Percentiles rank a stretch among this genome's conserved stretches.
Conservation (phyloP, 1,140 invertebrate species). For the Conopomorpha cramerella region DNA sequence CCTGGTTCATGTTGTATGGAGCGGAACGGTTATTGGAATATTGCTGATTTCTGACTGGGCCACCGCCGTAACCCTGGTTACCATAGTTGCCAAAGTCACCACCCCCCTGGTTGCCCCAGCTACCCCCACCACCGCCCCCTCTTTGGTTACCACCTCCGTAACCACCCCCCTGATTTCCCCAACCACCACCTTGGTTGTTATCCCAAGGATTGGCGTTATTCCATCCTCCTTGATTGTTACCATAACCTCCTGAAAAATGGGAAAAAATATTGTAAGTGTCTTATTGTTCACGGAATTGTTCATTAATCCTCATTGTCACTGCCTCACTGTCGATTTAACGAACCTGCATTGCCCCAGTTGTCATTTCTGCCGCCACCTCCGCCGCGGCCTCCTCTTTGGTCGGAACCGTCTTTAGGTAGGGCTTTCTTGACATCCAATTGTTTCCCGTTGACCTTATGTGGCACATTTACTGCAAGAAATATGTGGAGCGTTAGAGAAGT, state of each 20-base stretch:
- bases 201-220: conserved; percentile 16
- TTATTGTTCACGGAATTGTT: no score
- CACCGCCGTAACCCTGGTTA: conserved; percentile 76
- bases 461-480: conserved; percentile 65
- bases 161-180: conserved; percentile 29
- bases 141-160: conserved; percentile 16
- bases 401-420: conserved; percentile 72
- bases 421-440: conserved; percentile 85
- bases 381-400: conserved; percentile 61
- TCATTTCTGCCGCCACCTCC: conserved; percentile 48
- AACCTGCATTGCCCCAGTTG: conserved; percentile 42
- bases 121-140: conserved; percentile 34
- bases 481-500: background rate
- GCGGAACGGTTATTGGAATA: conserved; percentile 66
- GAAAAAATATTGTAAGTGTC: no score
- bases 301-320: no score
- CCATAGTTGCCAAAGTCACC: conserved; percentile 77
- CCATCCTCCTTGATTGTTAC: conserved; percentile 39
- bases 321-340: no score
- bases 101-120: conserved; percentile 63
- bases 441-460: conserved; percentile 78
- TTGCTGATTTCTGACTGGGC: conserved; percentile 70
- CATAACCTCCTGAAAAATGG: conserved; percentile 37
- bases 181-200: conserved; percentile 37
- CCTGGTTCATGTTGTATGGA: conserved; percentile 68